Evolutionary conservation across 2,113 vertebrate species (phyloP), one percentile per base, ranked within the genome.

Genomic region (Prinia subflava): DNA sequence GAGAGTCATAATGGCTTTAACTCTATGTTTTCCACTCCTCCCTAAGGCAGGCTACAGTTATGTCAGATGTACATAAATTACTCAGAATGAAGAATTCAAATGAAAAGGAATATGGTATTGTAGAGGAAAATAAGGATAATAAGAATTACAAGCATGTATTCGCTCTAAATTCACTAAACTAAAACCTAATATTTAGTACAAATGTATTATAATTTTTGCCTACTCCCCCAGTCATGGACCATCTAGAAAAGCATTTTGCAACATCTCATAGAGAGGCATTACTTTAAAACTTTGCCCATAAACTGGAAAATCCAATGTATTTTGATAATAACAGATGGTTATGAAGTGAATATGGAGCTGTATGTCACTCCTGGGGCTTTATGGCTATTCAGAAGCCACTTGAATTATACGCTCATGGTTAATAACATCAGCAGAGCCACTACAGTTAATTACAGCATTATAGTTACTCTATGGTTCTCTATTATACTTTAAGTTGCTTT

Each of bases 361-460:
- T 78, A 80, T 91, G 92, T 94, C 68, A 95, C 92, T 90, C 83
- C 28, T 82, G 93, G 87, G 91, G 22, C 44, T 83, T 70, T 75
- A 60, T 56, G 76, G 52, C 79, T 68, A 64, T 90, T 95, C 89
- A 94, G 53, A 94, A 94, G 65, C 73, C 69, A 76, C 93, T 95
- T 95, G 82, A 94, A 89, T 91, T 95, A 84, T 78, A 75, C 0
- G 4, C 33, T 89, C 9, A 28, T 75, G 62, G 89, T 87, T 94
- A 95, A 89, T 88, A 92, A 83, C 64, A 93, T 92, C 89, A 94
- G 68, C 85, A 86, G 69, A 95, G 56, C 91, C 82, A 93, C 92
- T 96, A 46, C 42, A 97, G 70, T 90, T 96, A 95, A 96, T 94
- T 88, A 88, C 84, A 93, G 52, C 68, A 68, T 83, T 95, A 75